A percentile compares a stretch with the other conserved stretches of the same genome.
Conservation (phyloP, 2,113 vertebrate genomes). For the human (Homo sapiens) region GRCh38 chr2:192431001-192431500, state of each 20-base stretch:
- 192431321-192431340: neutral
- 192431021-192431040: neutral
- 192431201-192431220: neutral
- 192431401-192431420: neutral
- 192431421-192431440: neutral
- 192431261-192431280: neutral
- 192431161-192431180: neutral
- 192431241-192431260: neutral
- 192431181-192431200: neutral
- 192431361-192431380: neutral
- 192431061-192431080: neutral
- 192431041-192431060: neutral
- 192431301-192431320: neutral
- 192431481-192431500: neutral
- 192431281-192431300: neutral
- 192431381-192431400: neutral
- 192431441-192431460: neutral
- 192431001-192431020: neutral
- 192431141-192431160: neutral
- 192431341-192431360: neutral
- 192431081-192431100: neutral
- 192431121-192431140: neutral
- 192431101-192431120: neutral
- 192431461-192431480: rapidly evolving
- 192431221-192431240: neutral